Percentiles rank a stretch among this genome's conserved stretches.
These are phyloP conservation scores for Cladopsammia gracilis DNA, from an alignment of 64 coral and sea anemone genomes.

Conservation along the genomic window DNA sequence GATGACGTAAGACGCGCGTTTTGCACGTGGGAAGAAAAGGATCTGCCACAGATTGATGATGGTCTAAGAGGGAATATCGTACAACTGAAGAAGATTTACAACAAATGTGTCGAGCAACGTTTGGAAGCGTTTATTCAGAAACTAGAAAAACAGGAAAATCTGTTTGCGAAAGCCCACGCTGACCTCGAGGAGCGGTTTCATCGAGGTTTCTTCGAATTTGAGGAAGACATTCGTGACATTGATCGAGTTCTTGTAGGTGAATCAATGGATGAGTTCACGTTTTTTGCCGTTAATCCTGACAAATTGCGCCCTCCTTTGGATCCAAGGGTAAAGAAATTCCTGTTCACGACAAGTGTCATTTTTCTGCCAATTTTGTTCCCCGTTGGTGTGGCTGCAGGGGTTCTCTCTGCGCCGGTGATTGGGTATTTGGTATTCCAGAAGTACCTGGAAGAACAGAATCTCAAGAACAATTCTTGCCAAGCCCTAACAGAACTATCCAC, in stretches of 20 bases:
- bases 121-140: neutral
- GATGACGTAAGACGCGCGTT: neutral
- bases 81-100: neutral
- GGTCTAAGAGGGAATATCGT: neutral
- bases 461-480: neutral
- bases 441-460: neutral
- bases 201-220: neutral
- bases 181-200: neutral
- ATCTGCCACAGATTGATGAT: neutral
- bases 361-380: neutral
- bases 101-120: neutral
- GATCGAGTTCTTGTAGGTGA: neutral
- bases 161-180: neutral
- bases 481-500: neutral
- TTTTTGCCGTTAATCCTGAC: neutral
- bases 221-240: neutral
- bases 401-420: neutral
- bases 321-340: neutral
- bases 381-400: neutral
- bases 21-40: neutral
- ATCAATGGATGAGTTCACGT: neutral
- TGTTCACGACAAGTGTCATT: neutral
- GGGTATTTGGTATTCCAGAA: neutral
- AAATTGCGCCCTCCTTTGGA: neutral
- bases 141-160: neutral